Percentiles rank a stretch among this genome's conserved stretches.
phyloP scores from a whole-genome alignment of 1,140 invertebrate species.

The Adoxophyes honmai region DNA sequence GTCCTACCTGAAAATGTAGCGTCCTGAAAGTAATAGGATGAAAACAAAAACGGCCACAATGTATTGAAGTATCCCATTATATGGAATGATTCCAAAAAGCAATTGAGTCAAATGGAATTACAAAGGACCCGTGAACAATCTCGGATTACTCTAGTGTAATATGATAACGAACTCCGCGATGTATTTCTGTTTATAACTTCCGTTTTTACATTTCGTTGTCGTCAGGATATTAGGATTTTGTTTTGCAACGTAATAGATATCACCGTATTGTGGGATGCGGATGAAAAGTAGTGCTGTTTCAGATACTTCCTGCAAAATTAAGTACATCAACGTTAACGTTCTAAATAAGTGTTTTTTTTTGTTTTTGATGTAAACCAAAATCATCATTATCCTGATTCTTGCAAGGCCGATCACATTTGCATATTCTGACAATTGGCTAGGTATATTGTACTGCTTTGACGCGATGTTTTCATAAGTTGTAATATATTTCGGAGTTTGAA shows the following conservation, averaged over 20 bases:
- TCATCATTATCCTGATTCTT: no score
- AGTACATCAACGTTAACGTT: no score
- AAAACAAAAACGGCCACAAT: background rate
- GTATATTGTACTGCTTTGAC: no score
- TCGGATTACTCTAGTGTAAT: conserved; percentile 9
- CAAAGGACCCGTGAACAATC: conserved; percentile 2
- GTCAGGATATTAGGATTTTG: background rate
- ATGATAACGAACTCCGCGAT: conserved; percentile 4
- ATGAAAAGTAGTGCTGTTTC: no score
- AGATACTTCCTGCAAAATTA: no score
- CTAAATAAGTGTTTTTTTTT: no score
- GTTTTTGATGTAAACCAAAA: no score
- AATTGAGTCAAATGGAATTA: conserved; percentile 9
- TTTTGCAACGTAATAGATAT: background rate
- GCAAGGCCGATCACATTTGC: no score
- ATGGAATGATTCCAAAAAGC: conserved; percentile 9
- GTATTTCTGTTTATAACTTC: conserved; percentile 2
- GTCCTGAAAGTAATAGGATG: background rate
- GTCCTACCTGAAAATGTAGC: background rate
- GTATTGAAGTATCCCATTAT: conserved; percentile 9
- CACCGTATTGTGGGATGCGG: no score
- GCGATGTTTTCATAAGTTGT: no score
- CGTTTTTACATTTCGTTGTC: background rate
- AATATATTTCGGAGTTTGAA: no score
- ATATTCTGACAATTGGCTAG: no score